These are phyloP conservation scores for Eremophila alpestris DNA, from an alignment of 2,797 vertebrate genomes.

Conservation along the genomic window DNA sequence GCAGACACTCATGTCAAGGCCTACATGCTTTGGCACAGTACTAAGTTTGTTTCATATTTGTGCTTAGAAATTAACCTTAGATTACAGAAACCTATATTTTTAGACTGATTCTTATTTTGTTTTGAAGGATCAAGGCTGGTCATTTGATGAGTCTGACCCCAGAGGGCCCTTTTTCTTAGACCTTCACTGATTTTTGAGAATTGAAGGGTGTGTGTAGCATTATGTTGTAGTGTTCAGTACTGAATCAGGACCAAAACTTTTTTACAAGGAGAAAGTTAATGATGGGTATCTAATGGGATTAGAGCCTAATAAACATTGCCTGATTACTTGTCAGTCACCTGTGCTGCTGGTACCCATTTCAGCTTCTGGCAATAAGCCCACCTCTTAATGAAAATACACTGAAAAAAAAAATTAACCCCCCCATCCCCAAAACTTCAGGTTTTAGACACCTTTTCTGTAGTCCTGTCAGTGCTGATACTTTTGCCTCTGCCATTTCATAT, in stretches of 20 bases:
- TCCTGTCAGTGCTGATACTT: neutral
- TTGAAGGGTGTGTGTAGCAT: neutral
- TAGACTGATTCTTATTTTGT: neutral
- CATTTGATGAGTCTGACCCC: neutral
- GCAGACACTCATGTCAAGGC: neutral
- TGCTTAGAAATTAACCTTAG: constrained; percentile 8
- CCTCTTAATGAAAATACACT: neutral
- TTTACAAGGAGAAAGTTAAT: neutral
- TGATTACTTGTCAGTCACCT: neutral
- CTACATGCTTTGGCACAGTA: neutral
- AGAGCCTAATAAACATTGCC: neutral
- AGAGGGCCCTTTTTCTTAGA: neutral
- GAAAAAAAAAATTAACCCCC: neutral
- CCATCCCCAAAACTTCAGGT: neutral
- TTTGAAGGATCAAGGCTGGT: neutral
- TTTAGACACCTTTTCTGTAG: neutral
- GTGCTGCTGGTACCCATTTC: neutral
- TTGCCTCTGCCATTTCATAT: neutral
- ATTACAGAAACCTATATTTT: neutral
- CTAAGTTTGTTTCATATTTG: neutral
- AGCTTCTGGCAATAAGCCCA: neutral
- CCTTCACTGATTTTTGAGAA: neutral
- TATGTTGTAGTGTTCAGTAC: neutral
- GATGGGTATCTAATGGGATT: neutral
- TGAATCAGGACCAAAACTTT: neutral